A percentile compares a stretch with the other conserved stretches of the same genome.
These are phyloP conservation scores for Teleopsis dalmanni DNA, from an alignment of 1,140 invertebrate genomes.

Conservation along the genomic window DNA sequence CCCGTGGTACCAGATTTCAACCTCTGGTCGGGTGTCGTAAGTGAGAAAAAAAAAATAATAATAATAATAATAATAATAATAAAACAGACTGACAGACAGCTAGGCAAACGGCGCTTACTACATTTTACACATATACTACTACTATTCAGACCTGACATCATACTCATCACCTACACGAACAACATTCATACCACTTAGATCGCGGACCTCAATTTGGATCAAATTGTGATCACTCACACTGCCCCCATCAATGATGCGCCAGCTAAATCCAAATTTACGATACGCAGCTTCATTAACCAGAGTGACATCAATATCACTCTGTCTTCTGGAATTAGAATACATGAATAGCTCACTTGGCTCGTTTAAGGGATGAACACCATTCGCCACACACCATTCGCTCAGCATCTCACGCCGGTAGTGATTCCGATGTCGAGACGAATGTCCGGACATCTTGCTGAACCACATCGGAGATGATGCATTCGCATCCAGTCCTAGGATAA, in stretches of 20 bases:
- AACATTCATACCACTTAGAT: no score
- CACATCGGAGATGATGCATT: slow-evolving; percentile 10
- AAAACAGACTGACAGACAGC: no score
- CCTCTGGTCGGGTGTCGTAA: no score
- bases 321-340: neutral
- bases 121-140: no score
- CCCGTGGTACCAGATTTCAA: no score
- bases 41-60: no score
- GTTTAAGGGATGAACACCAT: neutral
- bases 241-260: neutral
- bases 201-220: neutral
- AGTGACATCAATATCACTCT: slow-evolving; percentile 8
- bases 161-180: no score
- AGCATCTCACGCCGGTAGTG: neutral
- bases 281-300: slow-evolving; percentile 10
- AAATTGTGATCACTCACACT: slow-evolving; percentile 8
- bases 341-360: slow-evolving; percentile 9
- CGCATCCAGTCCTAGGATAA: slow-evolving; percentile 6
- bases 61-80: no score
- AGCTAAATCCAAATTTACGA: slow-evolving; percentile 7
- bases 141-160: no score
- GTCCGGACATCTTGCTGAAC: slow-evolving; percentile 5
- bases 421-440: neutral
- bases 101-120: no score
- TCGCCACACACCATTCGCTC: neutral